Evolutionary conservation across 2,113 vertebrate genomes (phyloP), one percentile per base, ranked within the genome.

Genomic region (Pavo muticus): DNA sequence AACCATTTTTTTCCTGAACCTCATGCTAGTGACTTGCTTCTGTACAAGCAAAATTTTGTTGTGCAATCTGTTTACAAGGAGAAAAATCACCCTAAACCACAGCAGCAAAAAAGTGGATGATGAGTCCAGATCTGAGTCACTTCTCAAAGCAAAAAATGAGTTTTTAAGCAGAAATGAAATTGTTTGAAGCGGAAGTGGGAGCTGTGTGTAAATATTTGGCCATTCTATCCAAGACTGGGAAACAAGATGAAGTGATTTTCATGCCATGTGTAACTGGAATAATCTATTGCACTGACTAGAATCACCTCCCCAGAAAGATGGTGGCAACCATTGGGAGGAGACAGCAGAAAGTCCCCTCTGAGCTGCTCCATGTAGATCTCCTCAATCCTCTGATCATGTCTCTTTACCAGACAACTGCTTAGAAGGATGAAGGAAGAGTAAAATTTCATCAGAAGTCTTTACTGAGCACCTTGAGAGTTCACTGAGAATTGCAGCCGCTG

Each of bases 171-270:
- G 72, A 89, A 39, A 37, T 29, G 40, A 35, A 23, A 10, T 40
- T 10, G 50, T 16, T 59, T 94, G 64, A 78, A 84, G 76, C 13
- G 52, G 45, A 94, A 90, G 52, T 35, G 39, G 80, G 92, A 94
- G 47, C 35, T 71, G 42, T 20, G 23, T 52, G 57, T 9, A 74
- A 94, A 84, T 40, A 45, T 52, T 80, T 56, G 39, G 4, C 56
- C 30, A 6, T 72, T 87, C 48, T 83, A 29, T 27, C 56, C 60
- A 82, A 71, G 65, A 10, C 64, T 80, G 75, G 52, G 90, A 64
- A 70, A 37, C 3, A 63, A 8, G 68, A 45, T 3, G 2, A 29
- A 63, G 68, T 48, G 71, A 45, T 80, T 88, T 79, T 48, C 12
- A 30, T 91, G 82, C 35, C 5, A 1, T 1, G 1, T 42, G 50